Evolutionary conservation across 1,140 invertebrate genomes (phyloP).

Genomic region (Melanaphis sacchari): DNA sequence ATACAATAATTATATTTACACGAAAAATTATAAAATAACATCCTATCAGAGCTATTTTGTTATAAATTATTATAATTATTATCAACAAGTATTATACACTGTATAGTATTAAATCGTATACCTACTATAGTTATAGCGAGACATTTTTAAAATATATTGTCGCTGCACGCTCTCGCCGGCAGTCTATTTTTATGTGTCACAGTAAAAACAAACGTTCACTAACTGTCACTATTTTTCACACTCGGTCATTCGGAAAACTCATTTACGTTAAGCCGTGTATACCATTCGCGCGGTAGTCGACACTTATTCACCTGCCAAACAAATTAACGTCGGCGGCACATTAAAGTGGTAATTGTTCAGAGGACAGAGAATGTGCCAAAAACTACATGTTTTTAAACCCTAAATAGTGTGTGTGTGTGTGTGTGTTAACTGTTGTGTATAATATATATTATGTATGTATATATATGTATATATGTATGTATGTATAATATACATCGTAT

Average conservation of each 20-base stretch:
- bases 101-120: no score
- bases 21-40: no score
- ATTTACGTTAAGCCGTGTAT: background rate
- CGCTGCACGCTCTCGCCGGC: background rate
- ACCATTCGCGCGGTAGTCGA: background rate
- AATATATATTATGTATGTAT: background rate
- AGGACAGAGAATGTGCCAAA: background rate
- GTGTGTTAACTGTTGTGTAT: background rate
- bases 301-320: constrained; percentile 34
- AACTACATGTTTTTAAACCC: constrained; percentile 4
- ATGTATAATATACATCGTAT: no score
- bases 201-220: background rate
- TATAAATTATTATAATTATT: no score
- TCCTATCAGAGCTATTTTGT: no score
- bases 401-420: no score
- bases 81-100: no score
- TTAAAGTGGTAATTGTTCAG: constrained; percentile 17
- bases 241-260: background rate
- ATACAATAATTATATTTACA: no score
- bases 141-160: background rate
- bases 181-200: background rate
- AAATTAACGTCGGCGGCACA: constrained; percentile 32
- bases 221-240: background rate
- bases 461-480: no score
- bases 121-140: no score